A percentile compares a stretch with the other conserved stretches of the same genome.
Conservation (phyloP, 2,113 vertebrate species). For the Panthera tigris region DNA sequence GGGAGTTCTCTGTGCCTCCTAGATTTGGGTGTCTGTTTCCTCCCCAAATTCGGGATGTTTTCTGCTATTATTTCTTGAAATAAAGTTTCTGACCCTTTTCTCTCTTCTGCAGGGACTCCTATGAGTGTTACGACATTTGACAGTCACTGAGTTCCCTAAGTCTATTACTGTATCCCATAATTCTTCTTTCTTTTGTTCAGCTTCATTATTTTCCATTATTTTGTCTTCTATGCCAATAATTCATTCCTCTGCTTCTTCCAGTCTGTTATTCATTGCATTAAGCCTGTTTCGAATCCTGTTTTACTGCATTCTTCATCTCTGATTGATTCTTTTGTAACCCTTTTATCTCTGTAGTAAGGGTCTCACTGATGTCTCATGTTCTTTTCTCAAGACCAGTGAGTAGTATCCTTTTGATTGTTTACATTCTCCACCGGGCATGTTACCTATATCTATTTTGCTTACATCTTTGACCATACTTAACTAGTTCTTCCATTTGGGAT, state of each 20-base stretch:
- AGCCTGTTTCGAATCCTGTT: neutral
- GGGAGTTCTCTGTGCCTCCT: neutral
- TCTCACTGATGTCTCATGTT: neutral
- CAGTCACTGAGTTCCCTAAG: neutral
- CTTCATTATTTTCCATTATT: neutral
- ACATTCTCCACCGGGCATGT: neutral
- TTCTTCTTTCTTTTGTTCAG: neutral
- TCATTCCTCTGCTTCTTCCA: neutral
- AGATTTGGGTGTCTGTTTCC: neutral
- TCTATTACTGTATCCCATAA: neutral
- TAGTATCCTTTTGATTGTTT: neutral
- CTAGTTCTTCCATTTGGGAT: neutral
- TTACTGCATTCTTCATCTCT: neutral
- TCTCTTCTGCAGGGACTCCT: neutral
- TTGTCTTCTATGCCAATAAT: neutral
- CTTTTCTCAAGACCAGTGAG: neutral
- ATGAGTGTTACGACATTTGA: neutral
- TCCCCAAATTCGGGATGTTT: neutral
- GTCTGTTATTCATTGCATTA: neutral
- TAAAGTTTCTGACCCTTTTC: neutral
- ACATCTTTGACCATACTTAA: neutral
- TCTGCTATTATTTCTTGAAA: neutral
- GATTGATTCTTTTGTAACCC: neutral
- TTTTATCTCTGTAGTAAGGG: neutral
- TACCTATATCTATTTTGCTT: neutral